These are phyloP conservation scores for Dufourea novaeangliae DNA, from an alignment of 1,140 invertebrate species.

Conservation along the genomic window DNA sequence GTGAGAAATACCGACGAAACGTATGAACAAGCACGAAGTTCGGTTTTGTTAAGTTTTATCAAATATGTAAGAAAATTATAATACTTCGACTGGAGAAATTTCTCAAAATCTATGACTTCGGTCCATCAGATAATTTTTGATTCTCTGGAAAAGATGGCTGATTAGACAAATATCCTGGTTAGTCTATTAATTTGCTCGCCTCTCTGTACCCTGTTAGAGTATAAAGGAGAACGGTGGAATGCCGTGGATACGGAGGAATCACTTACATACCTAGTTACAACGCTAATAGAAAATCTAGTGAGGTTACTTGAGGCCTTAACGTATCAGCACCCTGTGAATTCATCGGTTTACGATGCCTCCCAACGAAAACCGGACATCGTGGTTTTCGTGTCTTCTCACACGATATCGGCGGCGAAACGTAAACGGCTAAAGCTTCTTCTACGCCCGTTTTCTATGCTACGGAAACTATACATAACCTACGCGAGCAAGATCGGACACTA, in stretches of 20 bases:
- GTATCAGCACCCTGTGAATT: slow-evolving; percentile 34
- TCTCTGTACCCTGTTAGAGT: neutral
- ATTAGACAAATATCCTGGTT: no score
- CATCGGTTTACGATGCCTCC: neutral
- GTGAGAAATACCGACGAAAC: no score
- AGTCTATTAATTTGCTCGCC: no score
- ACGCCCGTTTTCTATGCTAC: neutral
- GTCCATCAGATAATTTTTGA: no score
- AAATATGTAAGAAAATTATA: no score
- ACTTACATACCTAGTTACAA: slow-evolving; percentile 26
- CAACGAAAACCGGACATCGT: neutral
- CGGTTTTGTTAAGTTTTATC: no score
- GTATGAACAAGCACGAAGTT: no score
- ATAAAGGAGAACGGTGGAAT: slow-evolving; percentile 38
- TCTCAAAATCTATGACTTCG: no score
- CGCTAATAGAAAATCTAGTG: slow-evolving; percentile 34
- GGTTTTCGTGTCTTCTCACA: neutral
- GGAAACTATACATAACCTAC: neutral
- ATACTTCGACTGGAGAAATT: no score
- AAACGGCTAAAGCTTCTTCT: slow-evolving; percentile 1
- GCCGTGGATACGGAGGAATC: neutral
- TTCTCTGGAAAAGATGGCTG: no score
- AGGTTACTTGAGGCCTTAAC: slow-evolving; percentile 28
- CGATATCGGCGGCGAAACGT: neutral
- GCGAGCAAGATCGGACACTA: neutral